phyloP scores from a whole-genome alignment of 2,113 vertebrate genomes.

The Pogona vitticeps region DNA sequence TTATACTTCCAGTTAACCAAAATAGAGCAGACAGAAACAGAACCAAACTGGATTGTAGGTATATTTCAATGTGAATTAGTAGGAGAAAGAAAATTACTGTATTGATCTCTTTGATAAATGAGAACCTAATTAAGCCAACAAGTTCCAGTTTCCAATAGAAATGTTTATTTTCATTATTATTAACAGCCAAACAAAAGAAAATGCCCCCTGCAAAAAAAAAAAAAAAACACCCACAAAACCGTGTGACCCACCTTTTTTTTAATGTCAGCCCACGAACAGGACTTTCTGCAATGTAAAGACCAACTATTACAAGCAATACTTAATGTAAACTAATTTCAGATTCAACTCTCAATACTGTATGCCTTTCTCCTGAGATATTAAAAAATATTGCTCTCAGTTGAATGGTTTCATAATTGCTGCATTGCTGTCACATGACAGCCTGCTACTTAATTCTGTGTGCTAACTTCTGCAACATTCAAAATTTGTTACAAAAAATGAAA shows the following conservation, averaged over 20 bases:
- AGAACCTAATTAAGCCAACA: conserved; percentile 13
- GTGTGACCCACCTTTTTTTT: conserved; percentile 79
- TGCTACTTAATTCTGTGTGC: conserved; percentile 34
- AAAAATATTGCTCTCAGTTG: conserved; percentile 78
- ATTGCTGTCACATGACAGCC: conserved; percentile 60
- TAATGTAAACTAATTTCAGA: conserved; percentile 74
- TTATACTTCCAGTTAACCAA: not conserved
- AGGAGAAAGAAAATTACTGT: not conserved
- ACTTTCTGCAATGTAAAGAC: conserved; percentile 67
- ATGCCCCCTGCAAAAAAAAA: conserved; percentile 71
- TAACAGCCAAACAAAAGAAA: conserved; percentile 82
- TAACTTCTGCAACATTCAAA: conserved; percentile 54
- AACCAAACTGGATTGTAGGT: not conserved
- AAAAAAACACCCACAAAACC: too few species aligned
- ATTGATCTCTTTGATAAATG: not conserved
- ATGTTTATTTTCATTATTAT: conserved; percentile 98
- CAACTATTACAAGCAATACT: conserved; percentile 67
- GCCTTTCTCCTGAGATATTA: conserved; percentile 78
- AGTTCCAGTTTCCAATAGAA: conserved; percentile 90
- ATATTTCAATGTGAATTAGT: not conserved
- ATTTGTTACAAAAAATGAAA: conserved; percentile 36
- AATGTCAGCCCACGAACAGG: conserved; percentile 49
- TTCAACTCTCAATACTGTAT: conserved; percentile 69
- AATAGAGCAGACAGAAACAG: too few species aligned
- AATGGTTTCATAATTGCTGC: conserved; percentile 55